Base-by-base conservation (phyloP, 2,888 invertebrate genomes). In the Nemotelus nigrinus region DNA sequence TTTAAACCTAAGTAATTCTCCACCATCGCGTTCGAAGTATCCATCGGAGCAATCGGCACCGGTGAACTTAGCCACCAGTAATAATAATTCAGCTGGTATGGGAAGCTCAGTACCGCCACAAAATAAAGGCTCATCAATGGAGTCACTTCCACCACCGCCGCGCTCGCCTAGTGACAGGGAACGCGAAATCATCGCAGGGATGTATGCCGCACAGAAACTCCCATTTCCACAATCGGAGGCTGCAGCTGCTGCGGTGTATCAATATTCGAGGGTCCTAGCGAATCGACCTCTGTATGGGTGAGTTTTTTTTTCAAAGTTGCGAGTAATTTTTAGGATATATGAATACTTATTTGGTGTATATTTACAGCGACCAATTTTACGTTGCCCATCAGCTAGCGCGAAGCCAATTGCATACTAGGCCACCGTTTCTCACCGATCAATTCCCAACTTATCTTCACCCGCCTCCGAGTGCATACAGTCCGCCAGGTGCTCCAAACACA, bases 41-140 rank as follows among this genome's bases (percentile, higher is more conserved):
- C 57, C 71, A 77, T 72, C 78, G 71, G 82, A 82, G 77, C 84
- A 84, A 79, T 80, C 82, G 75, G 82, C 82, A 45, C 83, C 84
- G 65, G 83, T 84, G 45, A 84, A 84, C 80, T 81, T 84, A 79
- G 84, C 81, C 79, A 83, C 83, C 78, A 81, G 79, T 50, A 82
- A 82, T 76, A 82, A 81, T 58, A 77, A 64, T 67, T 77, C 43
- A 43, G 45, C 63, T n/a, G 48, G 57, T 44, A 57, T 50, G 10
- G 50, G 63, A 39, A 71, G 43, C 7, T 64, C 63, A 44, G 57
- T 76, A 10, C 65, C 77, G 41, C 77, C 77, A 7, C 71, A 72
- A 25, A 57, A 53, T 7, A 75, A 68, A 5, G 63, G 57, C n/a
- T 48, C 53, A 3, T 44, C 72, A 47, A 6, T 58, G 64, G 68